Conservation (phyloP, 2,797 vertebrate genomes). For the Bothrops alternatus region DNA sequence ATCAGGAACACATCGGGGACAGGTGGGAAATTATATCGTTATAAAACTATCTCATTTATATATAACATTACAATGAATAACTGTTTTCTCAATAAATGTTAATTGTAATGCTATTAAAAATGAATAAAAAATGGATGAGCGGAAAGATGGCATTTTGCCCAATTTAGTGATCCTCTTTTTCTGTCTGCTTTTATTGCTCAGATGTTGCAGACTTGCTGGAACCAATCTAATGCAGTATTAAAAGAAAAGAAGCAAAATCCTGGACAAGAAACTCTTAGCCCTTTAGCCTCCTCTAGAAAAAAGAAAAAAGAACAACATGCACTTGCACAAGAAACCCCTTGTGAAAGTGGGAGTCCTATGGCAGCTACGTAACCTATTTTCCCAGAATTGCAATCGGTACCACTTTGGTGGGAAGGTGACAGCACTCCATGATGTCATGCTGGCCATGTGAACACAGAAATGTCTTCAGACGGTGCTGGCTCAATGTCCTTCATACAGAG, state of each 20-base stretch:
- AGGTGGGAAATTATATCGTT: neutral
- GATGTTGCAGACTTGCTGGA: neutral
- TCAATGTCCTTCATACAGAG: neutral
- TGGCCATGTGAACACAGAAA: neutral
- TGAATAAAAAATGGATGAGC: neutral
- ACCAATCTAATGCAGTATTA: neutral
- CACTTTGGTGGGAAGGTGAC: neutral
- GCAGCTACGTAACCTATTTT: neutral
- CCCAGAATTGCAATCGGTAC: neutral
- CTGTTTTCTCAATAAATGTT: neutral
- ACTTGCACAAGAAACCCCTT: neutral
- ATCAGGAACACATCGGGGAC: neutral
- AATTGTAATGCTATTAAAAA: neutral
- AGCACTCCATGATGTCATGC: neutral
- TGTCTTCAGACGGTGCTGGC: neutral
- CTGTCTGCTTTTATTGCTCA: neutral
- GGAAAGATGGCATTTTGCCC: neutral
- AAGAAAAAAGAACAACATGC: neutral
- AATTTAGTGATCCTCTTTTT: neutral
- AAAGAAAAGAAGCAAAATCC: neutral
- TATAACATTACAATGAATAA: neutral
- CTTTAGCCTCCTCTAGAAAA: neutral
- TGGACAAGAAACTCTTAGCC: neutral
- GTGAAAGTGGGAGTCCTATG: neutral
- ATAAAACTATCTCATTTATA: neutral